Conservation (phyloP, 1,140 invertebrate species). For the Microplitis demolitor region DNA sequence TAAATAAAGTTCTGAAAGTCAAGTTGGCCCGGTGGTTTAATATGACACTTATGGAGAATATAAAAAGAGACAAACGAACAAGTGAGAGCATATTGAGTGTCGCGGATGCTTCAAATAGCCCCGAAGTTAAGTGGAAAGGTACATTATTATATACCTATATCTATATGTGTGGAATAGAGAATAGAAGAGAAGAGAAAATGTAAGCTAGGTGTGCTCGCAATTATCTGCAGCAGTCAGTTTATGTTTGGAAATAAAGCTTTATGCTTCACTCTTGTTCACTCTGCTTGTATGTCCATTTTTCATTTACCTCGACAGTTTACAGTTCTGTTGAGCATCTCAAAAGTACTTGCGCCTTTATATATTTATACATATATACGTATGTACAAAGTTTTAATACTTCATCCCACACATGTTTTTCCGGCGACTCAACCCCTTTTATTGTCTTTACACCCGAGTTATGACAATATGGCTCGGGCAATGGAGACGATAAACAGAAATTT, state of each 20-base stretch:
- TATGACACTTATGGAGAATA: neutral
- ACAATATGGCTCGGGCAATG: no score
- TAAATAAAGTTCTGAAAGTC: no score
- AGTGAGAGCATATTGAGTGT: conserved; percentile 9
- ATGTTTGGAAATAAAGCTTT: conserved; percentile 25
- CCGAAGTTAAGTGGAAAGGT: neutral
- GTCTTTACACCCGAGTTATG: no score
- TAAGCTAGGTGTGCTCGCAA: conserved; percentile 4
- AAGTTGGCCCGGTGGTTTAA: no score
- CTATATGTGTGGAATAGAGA: no score
- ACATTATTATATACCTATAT: neutral
- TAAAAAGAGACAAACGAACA: neutral
- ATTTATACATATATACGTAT: no score
- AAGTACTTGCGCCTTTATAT: no score
- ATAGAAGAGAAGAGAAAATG: neutral
- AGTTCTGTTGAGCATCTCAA: no score
- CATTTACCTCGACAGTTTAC: neutral
- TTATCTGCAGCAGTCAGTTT: conserved; percentile 26
- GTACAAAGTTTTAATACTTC: no score
- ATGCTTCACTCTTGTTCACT: neutral
- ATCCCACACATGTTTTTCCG: no score
- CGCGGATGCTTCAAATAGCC: conserved; percentile 13
- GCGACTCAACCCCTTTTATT: no score
- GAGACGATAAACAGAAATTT: no score
- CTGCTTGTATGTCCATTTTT: neutral